Conservation (phyloP, 2,113 vertebrate genomes). For the Siphamia tubifer region DNA sequence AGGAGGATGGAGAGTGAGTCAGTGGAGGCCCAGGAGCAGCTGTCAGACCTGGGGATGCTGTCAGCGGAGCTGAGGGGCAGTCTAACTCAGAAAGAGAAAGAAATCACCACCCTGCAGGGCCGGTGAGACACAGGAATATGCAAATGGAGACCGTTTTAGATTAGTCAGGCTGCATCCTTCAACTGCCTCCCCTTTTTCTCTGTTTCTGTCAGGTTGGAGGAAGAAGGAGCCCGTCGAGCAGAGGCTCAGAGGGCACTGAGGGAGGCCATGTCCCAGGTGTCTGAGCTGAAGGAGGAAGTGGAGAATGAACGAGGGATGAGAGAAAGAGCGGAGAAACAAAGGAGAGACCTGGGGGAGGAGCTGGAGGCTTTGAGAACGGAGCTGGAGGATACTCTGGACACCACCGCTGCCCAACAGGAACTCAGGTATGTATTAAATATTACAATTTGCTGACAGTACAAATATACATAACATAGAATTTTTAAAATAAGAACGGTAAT, state of each 20-base stretch:
- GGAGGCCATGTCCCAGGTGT: conserved; percentile 86
- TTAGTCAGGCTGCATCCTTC: neutral
- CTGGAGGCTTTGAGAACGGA: conserved; percentile 89
- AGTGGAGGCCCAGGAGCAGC: conserved; percentile 88
- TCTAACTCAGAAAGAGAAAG: conserved; percentile 87
- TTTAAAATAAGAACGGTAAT: neutral
- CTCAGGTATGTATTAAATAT: conserved; percentile 79
- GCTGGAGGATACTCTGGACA: conserved; percentile 90
- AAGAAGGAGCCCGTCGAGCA: conserved; percentile 82
- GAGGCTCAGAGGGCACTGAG: conserved; percentile 84
- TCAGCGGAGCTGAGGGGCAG: conserved; percentile 81
- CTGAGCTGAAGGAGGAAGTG: conserved; percentile 89
- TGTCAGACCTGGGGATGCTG: conserved; percentile 84
- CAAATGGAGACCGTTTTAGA: neutral
- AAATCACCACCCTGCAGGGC: conserved; percentile 85
- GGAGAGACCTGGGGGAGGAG: conserved; percentile 88
- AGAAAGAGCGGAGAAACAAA: conserved; percentile 89
- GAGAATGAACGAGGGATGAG: conserved; percentile 86
- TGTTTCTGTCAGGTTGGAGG: conserved; percentile 79
- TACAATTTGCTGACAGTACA: no score
- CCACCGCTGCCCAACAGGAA: conserved; percentile 90
- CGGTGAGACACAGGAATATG: conserved; percentile 67
- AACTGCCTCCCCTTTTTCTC: neutral
- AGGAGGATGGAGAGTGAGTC: conserved; percentile 87
- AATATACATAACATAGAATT: neutral